Evolutionary conservation across 2,113 vertebrate species (phyloP), one percentile per base, ranked within the genome.

Genomic region (Nestor notabilis): DNA sequence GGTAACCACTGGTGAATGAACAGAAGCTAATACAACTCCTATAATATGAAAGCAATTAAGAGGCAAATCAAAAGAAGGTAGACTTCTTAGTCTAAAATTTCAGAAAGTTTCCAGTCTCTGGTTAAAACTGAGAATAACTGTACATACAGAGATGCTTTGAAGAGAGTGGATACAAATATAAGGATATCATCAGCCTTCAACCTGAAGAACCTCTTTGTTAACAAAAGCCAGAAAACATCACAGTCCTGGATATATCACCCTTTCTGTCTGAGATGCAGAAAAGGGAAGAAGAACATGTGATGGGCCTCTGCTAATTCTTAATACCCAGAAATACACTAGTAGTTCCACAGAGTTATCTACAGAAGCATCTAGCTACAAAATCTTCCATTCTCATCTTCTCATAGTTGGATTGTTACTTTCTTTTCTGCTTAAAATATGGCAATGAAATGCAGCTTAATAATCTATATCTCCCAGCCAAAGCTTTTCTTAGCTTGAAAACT

Each of bases 241-340:
- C 27, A 69, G 63, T 15, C 5, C 18, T n/a, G 19, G 7, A 17
- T 52, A 21, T 55, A 41, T 58, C 14, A 37, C 3, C 8, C 11
- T 37, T 72, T 35, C 28, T 44, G 65, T 81, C 55, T 71, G n/a
- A 65, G 58, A 25, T 3, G 6, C 39, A 35, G 28, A 17, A 84
- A 37, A 74, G 65, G 23, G 88, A 43, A 28, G 37, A 87, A 66
- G 33, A 52, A 76, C 17, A 77, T 11, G 7, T 35, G 72, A 49
- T 15, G 16, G 33, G 8, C 29, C 29, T 60, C 28, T 72, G 9
- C 46, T 76, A 69, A 24, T 35, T 81, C 52, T 56, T 47, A 43
- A 20, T 49, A 55, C 4, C 0, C 0, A 46, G 31, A 76, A 18
- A 5, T 6, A 31, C 0, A 0, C 21, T 29, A 49, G 18, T 50